Evolutionary conservation across 2,888 invertebrate genomes (phyloP), one percentile per base, ranked within the genome.

Genomic region (Melikaiella ostensackeni): DNA sequence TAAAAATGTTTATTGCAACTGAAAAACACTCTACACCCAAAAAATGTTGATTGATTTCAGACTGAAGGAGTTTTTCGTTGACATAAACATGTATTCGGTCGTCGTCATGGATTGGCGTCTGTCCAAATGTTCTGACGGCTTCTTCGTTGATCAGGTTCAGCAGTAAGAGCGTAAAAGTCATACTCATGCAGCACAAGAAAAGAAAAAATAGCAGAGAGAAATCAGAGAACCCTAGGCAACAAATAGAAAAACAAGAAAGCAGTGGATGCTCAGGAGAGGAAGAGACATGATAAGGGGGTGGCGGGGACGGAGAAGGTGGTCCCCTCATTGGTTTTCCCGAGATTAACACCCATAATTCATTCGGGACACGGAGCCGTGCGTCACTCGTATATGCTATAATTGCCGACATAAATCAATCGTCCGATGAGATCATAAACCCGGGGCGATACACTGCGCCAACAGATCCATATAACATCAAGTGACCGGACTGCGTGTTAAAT

Each of bases 391-490:
- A 86, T 86, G 90, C 89, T 87, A 90, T 91, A 91, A 91, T 91
- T 91, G 90, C 90, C 88, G 89, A 87, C 90, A 91, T 91, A 91
- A 91, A 91, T 91, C 91, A 91, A 91, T 91, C 89, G 90, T 77
- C 87, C 88, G 90, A 90, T 90, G 91, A 91, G 90, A 91, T 91
- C 91, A 91, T 91, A 91, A 91, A 90, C 91, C 89, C 89, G 86
- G 86, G 86, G 88, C 89, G 88, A 91, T 91, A 90, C 89, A 89
- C 87, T 84, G 85, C 86, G 87, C 87, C 87, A 88, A 85, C 88
- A 86, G 86, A 86, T 85, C 86, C 86, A 86, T 88, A 88, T 86
- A 89, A 87, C 86, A 85, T 85, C 85, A 85, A 88, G 86, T 85
- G 88, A 82, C 87, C 84, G 82, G 85, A 85, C 86, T 86, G 86